phyloP scores from a whole-genome alignment of 1,140 invertebrate species.

The Meteorus sp. region DNA sequence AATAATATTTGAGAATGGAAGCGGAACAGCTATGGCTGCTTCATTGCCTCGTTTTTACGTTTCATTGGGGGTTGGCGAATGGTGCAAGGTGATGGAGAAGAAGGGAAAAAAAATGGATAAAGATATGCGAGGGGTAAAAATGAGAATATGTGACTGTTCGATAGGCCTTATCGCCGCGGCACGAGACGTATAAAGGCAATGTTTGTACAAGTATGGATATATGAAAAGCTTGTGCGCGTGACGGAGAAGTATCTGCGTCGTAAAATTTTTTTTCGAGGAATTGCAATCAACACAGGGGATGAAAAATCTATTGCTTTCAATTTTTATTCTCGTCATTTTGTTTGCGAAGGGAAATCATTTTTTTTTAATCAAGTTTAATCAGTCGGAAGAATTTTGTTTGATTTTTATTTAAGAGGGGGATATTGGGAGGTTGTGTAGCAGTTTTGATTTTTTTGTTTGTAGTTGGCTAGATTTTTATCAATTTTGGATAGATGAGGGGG shows the following conservation, averaged over 20 bases:
- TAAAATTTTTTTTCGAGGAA: background rate
- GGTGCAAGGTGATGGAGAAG: too few relatives aligned
- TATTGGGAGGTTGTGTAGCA: too few relatives aligned
- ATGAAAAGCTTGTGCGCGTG: too few relatives aligned
- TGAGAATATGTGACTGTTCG: slow-evolving; percentile 24
- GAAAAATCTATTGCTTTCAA: background rate
- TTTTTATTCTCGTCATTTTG: too few relatives aligned
- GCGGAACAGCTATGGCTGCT: background rate
- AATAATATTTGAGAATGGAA: background rate
- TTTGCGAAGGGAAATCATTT: background rate
- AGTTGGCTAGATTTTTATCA: too few relatives aligned
- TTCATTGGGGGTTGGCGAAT: background rate
- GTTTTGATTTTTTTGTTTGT: too few relatives aligned
- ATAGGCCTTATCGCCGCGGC: slow-evolving; percentile 25
- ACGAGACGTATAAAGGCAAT: slow-evolving; percentile 2
- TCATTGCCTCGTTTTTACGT: slow-evolving; percentile 15
- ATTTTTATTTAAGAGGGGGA: too few relatives aligned
- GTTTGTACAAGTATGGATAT: slow-evolving; percentile 16
- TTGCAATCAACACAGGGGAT: background rate
- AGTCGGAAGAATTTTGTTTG: too few relatives aligned
- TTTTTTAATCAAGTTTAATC: too few relatives aligned
- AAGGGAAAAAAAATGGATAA: slow-evolving; percentile 4
- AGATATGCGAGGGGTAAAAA: background rate
- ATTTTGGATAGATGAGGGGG: too few relatives aligned
- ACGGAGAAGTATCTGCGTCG: background rate